A percentile compares a stretch with the other conserved stretches of the same genome.
These are phyloP conservation scores for Drosophila cracens DNA, from an alignment of 2,888 invertebrate genomes.

Conservation along the genomic window DNA sequence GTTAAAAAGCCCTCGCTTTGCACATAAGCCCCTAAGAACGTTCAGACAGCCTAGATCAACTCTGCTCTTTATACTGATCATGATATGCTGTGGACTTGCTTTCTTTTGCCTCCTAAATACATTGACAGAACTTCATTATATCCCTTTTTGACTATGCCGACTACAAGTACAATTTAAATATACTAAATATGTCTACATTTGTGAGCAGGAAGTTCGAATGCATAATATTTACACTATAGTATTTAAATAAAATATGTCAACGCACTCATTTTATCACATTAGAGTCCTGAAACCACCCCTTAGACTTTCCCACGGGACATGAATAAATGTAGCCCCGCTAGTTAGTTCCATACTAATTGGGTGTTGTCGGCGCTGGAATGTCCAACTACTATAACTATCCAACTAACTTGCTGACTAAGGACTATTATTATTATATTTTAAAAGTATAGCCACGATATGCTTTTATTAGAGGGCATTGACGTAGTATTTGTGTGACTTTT, in stretches of 20 bases:
- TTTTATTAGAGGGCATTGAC: background rate
- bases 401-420: slow-evolving; percentile 1
- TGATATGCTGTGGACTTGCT: too few relatives aligned
- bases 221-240: background rate
- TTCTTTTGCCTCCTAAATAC: too few relatives aligned
- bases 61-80: background rate
- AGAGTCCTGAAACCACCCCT: slow-evolving; percentile 32
- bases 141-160: slow-evolving; percentile 6
- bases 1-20: too few relatives aligned
- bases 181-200: background rate
- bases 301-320: slow-evolving; percentile 59
- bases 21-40: too few relatives aligned
- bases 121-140: background rate
- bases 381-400: background rate
- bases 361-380: slow-evolving; percentile 26
- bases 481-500: slow-evolving; percentile 2
- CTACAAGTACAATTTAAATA: background rate
- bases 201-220: background rate
- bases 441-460: background rate
- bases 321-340: slow-evolving; percentile 37
- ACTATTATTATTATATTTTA: background rate
- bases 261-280: slow-evolving; percentile 16
- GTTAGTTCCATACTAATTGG: slow-evolving; percentile 23
- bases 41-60: too few relatives aligned
- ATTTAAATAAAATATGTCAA: background rate